Conservation (phyloP, 1,140 invertebrate genomes). For the Trichonephila clavata region DNA sequence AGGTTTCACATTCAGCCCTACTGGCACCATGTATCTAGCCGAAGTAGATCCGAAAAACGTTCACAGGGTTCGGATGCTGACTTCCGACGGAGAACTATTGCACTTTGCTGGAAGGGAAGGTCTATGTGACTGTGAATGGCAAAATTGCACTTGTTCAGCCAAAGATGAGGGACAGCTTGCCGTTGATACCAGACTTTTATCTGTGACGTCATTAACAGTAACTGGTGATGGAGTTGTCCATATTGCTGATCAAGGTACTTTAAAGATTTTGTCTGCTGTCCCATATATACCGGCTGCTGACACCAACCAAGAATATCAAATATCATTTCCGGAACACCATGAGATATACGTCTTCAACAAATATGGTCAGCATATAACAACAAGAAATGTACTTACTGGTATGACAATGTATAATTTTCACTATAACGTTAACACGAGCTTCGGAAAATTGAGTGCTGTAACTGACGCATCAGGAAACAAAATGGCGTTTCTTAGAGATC, state of each 20-base stretch:
- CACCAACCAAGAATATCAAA: constrained; percentile 91
- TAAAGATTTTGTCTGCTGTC: constrained; percentile 91
- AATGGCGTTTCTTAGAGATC: constrained; percentile 91
- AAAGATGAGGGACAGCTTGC: constrained; percentile 76
- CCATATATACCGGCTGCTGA: constrained; percentile 90
- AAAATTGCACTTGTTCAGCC: constrained; percentile 76
- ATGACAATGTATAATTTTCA: constrained; percentile 95
- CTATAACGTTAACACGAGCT: constrained; percentile 97
- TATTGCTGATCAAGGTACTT: constrained; percentile 94
- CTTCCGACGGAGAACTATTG: constrained; percentile 94
- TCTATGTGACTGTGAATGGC: constrained; percentile 72
- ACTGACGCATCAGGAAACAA: constrained; percentile 97
- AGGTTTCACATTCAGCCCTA: constrained; percentile 91
- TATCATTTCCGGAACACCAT: constrained; percentile 96
- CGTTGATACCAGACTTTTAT: constrained; percentile 89
- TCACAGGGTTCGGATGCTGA: constrained; percentile 93
- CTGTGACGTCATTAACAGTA: constrained; percentile 89
- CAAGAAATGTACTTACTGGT: constrained; percentile 94
- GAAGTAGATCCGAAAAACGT: constrained; percentile 97
- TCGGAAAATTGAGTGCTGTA: constrained; percentile 95
- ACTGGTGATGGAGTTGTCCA: constrained; percentile 96
- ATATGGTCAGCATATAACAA: constrained; percentile 96
- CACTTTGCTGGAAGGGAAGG: constrained; percentile 90
- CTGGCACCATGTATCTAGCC: constrained; percentile 95
- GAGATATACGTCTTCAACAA: constrained; percentile 97